phyloP scores from a whole-genome alignment of 2,797 vertebrate genomes.

The Buceros bicornis region DNA sequence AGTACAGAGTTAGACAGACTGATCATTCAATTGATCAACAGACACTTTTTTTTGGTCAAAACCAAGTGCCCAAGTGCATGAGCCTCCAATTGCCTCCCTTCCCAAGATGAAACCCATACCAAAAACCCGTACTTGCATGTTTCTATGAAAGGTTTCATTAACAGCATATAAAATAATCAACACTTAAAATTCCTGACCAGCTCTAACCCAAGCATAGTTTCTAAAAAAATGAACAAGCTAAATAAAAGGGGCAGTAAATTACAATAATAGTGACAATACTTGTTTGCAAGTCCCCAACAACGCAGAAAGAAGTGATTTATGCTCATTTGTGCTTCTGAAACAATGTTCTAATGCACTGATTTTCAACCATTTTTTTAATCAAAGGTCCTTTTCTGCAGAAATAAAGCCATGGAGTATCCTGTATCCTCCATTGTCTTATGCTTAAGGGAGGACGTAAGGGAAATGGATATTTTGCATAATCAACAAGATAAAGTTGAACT shows the following conservation, averaged over 20 bases:
- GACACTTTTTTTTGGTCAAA: not conserved
- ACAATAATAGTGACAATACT: not conserved
- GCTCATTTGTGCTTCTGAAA: not conserved
- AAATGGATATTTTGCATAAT: not conserved
- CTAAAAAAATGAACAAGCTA: not conserved
- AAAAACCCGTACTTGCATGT: not conserved
- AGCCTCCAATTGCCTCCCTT: not conserved
- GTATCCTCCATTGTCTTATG: not conserved
- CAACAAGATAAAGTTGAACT: not conserved
- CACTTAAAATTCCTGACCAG: not conserved
- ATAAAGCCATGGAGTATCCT: not conserved
- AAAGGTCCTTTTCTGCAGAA: not conserved
- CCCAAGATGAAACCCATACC: not conserved
- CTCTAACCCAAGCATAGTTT: not conserved
- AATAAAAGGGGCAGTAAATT: not conserved
- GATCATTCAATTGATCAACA: not conserved
- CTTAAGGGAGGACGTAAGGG: not conserved
- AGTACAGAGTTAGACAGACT: not conserved
- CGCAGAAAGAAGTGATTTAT: not conserved
- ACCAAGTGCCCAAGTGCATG: rapidly evolving
- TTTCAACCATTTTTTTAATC: not conserved
- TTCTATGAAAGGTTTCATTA: not conserved
- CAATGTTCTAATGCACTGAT: not conserved
- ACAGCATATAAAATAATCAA: not conserved
- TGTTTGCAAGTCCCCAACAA: not conserved